These are phyloP conservation scores for Baccha elongata DNA, from an alignment of 2,888 invertebrate genomes.

Conservation along the genomic window DNA sequence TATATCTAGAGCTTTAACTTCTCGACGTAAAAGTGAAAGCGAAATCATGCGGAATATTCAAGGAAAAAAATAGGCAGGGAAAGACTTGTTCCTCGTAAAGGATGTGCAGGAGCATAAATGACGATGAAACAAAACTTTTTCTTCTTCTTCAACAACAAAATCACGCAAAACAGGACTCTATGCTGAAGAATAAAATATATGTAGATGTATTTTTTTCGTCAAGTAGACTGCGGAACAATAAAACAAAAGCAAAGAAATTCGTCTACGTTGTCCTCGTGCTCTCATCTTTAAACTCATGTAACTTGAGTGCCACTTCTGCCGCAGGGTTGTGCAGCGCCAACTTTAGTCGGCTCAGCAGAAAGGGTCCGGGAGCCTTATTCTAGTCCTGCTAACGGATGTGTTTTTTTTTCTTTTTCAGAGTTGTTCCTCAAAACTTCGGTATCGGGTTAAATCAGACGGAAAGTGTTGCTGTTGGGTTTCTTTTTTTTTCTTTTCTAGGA, in stretches of 20 bases:
- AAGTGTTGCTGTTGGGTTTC: constrained; percentile 48
- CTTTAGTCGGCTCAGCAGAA: constrained; percentile 24
- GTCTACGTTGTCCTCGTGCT: constrained; percentile 16
- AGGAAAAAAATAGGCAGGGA: constrained; percentile 9
- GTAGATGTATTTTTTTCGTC: constrained; percentile 45
- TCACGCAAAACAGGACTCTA: constrained; percentile 37
- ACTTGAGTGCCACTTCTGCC: constrained; percentile 63
- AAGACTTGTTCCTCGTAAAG: constrained; percentile 20
- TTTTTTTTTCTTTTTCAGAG: constrained; percentile 23
- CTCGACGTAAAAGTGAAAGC: constrained; percentile 64
- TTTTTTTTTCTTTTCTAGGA: constrained; percentile 20
- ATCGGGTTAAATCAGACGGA: constrained; percentile 70
- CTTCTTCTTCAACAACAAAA: constrained; percentile 38
- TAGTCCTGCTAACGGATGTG: constrained; percentile 35
- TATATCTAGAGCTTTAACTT: not conserved
- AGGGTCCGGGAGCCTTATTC: constrained; percentile 14
- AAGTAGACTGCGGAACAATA: constrained; percentile 73
- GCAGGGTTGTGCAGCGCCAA: constrained; percentile 62
- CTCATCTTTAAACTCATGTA: constrained; percentile 25
- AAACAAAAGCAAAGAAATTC: constrained; percentile 51
- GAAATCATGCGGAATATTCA: constrained; percentile 67
- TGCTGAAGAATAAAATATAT: constrained; percentile 27
- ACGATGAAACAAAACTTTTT: constrained; percentile 31
- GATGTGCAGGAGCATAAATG: constrained; percentile 33
- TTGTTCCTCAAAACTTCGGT: constrained; percentile 59